Base-by-base conservation (phyloP, 1,140 invertebrate genomes). In the Cyrtorhinus lividipennis region DNA sequence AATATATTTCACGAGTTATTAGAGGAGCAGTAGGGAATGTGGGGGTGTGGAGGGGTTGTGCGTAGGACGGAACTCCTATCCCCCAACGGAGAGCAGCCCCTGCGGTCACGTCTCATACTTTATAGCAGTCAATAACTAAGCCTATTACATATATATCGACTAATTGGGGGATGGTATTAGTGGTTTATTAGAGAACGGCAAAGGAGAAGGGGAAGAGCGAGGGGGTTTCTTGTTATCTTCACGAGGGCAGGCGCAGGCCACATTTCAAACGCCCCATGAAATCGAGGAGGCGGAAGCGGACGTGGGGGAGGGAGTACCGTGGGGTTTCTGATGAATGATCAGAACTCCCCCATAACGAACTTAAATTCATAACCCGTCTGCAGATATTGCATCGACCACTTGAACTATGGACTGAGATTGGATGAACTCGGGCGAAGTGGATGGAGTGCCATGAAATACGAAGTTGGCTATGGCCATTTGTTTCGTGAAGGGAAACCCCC, bases 71-170 rank as follows among this genome's bases (percentile, higher is more conserved):
- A 8, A 38, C 5, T 15, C 5, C 30, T 38, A n/a, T 38, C 30
- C 30, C 30, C 53, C n/a, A n/a, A n/a, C n/a, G n/a, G n/a, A n/a
- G n/a, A n/a, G 38, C 8, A 53, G 48, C 48, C 20, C 8, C 48
- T 20, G 12, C 48, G 58, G 58, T 59, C 58, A 59, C 58, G 58
- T 59, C 58, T 53, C 20, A 30, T 13, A 59, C 26, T 59, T 59
- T 59, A 59, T 30, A 26, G 23, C 58, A 59, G 25, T 59, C 58
- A 59, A 59, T 59, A 59, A 59, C 58, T 59, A 59, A 59, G 58
- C 58, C 58, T 59, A 59, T 59, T 59, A 59, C 58, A 59, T 59
- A 59, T 58, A 58, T 59, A 59, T 59, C 27, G 58, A 24, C 58
- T 59, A 59, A 59, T 59, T 59, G 58, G 58, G 27, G 27, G 27